Evolutionary conservation across 2,113 vertebrate species (phyloP).

Genomic region (Lepus europaeus): DNA sequence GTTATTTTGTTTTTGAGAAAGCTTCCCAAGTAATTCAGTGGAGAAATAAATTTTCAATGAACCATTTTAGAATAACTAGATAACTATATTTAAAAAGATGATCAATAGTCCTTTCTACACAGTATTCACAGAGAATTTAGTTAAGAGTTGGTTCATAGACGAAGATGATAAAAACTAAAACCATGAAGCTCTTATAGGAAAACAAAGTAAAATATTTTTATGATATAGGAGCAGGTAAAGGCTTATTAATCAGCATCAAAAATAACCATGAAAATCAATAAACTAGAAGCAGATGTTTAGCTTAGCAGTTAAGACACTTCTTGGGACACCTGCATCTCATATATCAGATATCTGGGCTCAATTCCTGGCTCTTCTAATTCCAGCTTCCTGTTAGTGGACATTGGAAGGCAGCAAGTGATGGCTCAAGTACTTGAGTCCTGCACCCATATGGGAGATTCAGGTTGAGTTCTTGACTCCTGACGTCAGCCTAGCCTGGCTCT

Average conservation of each 20-base stretch:
- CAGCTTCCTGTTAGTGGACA: no score
- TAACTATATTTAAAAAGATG: neutral
- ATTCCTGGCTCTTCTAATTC: no score
- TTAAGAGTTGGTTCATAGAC: neutral
- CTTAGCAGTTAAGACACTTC: no score
- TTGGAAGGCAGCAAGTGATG: no score
- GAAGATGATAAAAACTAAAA: neutral
- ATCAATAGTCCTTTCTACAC: neutral
- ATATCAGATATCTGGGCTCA: no score
- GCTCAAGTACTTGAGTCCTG: no score
- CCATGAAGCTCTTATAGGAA: neutral
- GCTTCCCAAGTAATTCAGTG: neutral
- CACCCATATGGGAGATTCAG: no score
- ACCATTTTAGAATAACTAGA: neutral
- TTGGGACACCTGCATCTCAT: no score
- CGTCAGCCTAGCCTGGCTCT: no score
- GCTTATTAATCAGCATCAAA: neutral
- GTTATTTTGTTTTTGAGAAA: constrained; percentile 28
- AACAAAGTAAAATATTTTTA: neutral
- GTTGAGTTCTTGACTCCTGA: no score
- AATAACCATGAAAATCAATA: neutral
- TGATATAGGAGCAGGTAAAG: neutral
- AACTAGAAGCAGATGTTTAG: neutral
- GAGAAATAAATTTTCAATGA: constrained; percentile 15
- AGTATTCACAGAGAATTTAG: neutral